These are phyloP conservation scores for Ophion obscuratus DNA, from an alignment of 2,888 invertebrate genomes.

Conservation along the genomic window DNA sequence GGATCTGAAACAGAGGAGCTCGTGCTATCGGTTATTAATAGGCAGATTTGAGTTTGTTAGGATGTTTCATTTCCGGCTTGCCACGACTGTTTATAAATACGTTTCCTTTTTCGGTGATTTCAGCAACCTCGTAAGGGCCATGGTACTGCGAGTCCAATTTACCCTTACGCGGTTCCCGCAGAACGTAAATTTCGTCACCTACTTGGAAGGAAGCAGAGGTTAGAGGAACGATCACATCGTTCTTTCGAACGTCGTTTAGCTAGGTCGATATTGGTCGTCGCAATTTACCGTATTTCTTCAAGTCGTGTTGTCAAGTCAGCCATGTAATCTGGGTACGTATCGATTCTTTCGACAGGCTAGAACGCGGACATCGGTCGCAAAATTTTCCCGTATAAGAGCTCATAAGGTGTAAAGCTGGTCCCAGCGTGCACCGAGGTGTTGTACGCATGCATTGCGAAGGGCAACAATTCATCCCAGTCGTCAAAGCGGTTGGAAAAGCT, in stretches of 20 bases:
- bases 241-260: background rate
- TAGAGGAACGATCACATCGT: background rate
- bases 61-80: slow-evolving; percentile 5
- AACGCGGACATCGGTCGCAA: too few species aligned
- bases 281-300: background rate
- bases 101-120: slow-evolving; percentile 3
- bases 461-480: too few species aligned
- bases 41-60: background rate
- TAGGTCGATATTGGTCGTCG: background rate
- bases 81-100: background rate
- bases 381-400: too few species aligned
- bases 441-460: too few species aligned
- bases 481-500: too few species aligned
- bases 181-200: slow-evolving; percentile 5
- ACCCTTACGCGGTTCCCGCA: background rate
- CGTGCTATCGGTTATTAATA: background rate
- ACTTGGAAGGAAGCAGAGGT: slow-evolving; percentile 3
- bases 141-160: slow-evolving; percentile 3
- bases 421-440: too few species aligned
- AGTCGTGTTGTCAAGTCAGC: background rate
- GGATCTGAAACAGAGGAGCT: background rate
- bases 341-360: too few species aligned
- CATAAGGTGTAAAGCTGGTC: too few species aligned
- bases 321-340: too few species aligned
- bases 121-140: slow-evolving; percentile 3